A percentile compares a stretch with the other conserved stretches of the same genome.
These are phyloP conservation scores for Zosterops hypoxanthus DNA, from an alignment of 2,113 vertebrate species.

Conservation along the genomic window DNA sequence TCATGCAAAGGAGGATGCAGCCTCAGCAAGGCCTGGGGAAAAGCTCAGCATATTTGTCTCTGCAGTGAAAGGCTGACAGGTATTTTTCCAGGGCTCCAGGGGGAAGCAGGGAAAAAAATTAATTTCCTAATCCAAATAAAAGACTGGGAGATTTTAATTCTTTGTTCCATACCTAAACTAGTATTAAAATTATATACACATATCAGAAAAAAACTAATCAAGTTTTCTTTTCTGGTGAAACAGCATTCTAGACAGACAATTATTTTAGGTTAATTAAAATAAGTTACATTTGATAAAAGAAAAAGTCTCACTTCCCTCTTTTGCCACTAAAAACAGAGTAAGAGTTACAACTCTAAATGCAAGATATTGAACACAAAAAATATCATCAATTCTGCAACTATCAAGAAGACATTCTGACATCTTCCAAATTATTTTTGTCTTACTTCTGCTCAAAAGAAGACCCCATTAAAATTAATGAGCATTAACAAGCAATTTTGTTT, in stretches of 20 bases:
- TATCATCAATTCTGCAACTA: background rate
- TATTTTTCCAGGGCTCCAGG: background rate
- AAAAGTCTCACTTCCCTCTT: background rate
- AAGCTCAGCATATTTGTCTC: background rate
- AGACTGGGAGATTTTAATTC: background rate
- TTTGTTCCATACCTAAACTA: background rate
- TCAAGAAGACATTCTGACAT: constrained; percentile 12
- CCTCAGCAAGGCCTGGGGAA: background rate
- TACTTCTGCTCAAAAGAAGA: background rate
- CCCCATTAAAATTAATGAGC: constrained; percentile 11
- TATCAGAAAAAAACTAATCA: constrained; percentile 2
- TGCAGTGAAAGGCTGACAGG: background rate
- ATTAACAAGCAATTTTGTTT: constrained; percentile 37
- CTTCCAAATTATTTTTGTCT: constrained; percentile 27
- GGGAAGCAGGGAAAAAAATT: background rate
- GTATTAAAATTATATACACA: background rate
- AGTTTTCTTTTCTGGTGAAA: background rate
- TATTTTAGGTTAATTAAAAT: constrained; percentile 8
- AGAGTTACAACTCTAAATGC: background rate
- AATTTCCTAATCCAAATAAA: constrained; percentile 40
- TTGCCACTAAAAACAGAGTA: background rate
- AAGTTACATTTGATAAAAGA: background rate
- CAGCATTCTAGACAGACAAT: background rate
- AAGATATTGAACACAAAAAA: background rate
- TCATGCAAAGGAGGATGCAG: background rate